phyloP scores from a whole-genome alignment of 2,797 vertebrate species.

The Limnodromus scolopaceus region DNA sequence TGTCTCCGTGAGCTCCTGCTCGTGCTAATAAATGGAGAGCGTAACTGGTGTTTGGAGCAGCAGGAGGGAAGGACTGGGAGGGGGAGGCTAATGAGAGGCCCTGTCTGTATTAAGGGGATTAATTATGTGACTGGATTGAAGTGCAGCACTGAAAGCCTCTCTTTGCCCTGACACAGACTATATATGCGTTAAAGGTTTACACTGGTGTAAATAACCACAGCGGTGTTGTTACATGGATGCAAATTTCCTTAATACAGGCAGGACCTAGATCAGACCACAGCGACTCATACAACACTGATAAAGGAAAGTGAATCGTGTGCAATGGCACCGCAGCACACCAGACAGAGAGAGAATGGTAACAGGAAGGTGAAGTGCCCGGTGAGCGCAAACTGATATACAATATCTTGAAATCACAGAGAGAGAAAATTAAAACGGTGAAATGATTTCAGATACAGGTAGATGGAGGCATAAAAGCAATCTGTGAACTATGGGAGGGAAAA shows the following conservation, averaged over 20 bases:
- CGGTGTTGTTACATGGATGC: neutral
- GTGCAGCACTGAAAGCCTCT: neutral
- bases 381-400: slow-evolving; percentile 54
- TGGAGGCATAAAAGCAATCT: slow-evolving; percentile 54
- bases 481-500: neutral
- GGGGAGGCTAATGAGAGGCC: slow-evolving; percentile 16
- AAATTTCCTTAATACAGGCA: slow-evolving; percentile 9
- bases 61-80: neutral
- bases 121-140: slow-evolving; percentile 43
- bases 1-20: slow-evolving; percentile 4
- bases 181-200: neutral
- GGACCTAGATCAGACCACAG: neutral
- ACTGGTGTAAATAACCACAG: neutral
- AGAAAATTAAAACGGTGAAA: slow-evolving; percentile 65
- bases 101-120: slow-evolving; percentile 11
- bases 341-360: slow-evolving; percentile 27
- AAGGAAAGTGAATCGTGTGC: slow-evolving; percentile 33
- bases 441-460: slow-evolving; percentile 49
- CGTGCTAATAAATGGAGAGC: neutral
- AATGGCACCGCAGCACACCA: neutral
- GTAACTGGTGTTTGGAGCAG: slow-evolving; percentile 30
- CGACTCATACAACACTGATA: neutral
- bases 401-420: slow-evolving; percentile 58
- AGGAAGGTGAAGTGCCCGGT: slow-evolving; percentile 54
- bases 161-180: neutral